A percentile compares a stretch with the other conserved stretches of the same genome.
Conservation (phyloP, 2,113 vertebrate species). For the Mustela nigripes region DNA sequence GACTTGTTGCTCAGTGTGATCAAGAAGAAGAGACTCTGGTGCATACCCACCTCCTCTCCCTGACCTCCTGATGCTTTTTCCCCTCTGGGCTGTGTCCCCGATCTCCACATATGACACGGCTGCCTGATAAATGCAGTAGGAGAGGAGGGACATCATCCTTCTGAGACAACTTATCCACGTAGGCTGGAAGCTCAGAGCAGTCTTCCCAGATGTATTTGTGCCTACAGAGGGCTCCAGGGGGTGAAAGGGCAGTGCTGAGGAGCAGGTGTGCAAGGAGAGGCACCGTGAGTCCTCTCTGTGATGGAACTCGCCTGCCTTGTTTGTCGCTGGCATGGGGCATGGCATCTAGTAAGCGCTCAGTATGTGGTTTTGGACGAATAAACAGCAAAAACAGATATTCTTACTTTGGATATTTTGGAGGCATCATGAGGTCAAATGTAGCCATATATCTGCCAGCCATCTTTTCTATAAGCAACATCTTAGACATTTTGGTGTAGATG, state of each 20-base stretch:
- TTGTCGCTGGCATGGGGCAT: too few species aligned
- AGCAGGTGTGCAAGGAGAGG: background rate
- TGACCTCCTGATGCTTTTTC: rapidly evolving
- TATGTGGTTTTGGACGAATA: background rate
- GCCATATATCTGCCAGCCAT: background rate
- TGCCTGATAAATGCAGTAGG: too few species aligned
- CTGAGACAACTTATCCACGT: background rate
- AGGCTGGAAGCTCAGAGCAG: too few species aligned
- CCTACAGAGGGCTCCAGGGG: background rate
- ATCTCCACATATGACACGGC: background rate
- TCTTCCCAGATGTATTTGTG: background rate
- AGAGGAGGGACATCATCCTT: too few species aligned
- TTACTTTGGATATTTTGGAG: background rate
- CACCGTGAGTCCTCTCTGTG: background rate
- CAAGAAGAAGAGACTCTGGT: background rate
- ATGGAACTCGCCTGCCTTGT: rapidly evolving
- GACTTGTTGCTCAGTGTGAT: background rate
- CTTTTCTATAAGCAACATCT: background rate
- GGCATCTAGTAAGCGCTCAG: background rate
- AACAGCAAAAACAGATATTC: background rate
- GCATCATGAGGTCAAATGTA: background rate
- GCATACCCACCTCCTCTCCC: rapidly evolving
- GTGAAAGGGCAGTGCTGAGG: background rate
- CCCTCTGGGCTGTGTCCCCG: too few species aligned
- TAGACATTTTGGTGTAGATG: background rate